Base-by-base conservation (phyloP, 2,888 invertebrate genomes). In the Drosophila differens region DNA sequence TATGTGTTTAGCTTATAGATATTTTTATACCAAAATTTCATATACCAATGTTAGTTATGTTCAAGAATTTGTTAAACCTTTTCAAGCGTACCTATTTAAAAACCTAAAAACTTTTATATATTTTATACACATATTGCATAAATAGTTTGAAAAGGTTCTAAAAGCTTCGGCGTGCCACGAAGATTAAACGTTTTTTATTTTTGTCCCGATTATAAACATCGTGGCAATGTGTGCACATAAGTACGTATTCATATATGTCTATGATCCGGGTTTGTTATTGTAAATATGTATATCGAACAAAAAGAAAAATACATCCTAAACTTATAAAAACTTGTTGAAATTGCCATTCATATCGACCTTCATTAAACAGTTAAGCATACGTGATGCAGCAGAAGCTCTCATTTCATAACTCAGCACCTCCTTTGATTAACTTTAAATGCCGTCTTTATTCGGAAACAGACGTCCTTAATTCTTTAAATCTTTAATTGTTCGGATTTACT, bases 1-100 rank as follows among this genome's bases (percentile, higher is more conserved):
- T 32, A 25, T 32, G 53, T 49, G 70, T 51, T 28, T 67, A 76
- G 74, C 39, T 76, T 52, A 7, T 64, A 74, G 30, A 59, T 53
- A 63, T 61, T 82, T 82, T 76, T 80, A 84, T 84, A 85, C 86
- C 89, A 84, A 86, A 82, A 63, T 37, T 65, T 49, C 37, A 66
- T 19, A 63, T 73, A 79, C 83, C 82, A 85, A 71, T 85, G 77
- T 73, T 83, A 73, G 74, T 60, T 68, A 70, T 58, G 68, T 59
- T 55, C 67, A 44, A 65, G 55, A 62, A 74, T 33, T 55, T 63
- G 35, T 47, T 47, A 39, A 66, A 53, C 53, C 60, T 66, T 66
- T 67, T 44, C 57, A 72, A 71, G 19, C 37, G 12, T 22, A 47
- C 25, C 47, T 32, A 53, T 60, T 59, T 22, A 33, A 33, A 33